These are phyloP conservation scores for Lepidurus arcticus DNA, from an alignment of 1,140 invertebrate species.

Conservation along the genomic window DNA sequence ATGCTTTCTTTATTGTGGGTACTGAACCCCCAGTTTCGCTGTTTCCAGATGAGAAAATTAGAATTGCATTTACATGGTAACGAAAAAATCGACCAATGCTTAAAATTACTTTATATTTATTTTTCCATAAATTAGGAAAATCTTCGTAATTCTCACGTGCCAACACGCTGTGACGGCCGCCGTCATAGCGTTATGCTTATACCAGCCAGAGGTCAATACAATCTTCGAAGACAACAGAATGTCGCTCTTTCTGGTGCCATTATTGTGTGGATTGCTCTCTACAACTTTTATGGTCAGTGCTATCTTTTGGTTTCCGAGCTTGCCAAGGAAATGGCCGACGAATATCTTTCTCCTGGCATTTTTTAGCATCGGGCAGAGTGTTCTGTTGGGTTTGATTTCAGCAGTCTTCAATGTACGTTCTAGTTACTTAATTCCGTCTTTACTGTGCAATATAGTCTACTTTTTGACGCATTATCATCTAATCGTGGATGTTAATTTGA, in stretches of 20 bases:
- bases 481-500: neutral
- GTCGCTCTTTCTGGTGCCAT: conserved; percentile 41
- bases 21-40: neutral
- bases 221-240: conserved; percentile 38
- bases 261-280: conserved; percentile 41
- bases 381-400: conserved; percentile 60
- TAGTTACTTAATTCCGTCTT: conserved; percentile 29
- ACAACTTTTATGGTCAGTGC: conserved; percentile 42
- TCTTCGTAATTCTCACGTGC: conserved; percentile 51
- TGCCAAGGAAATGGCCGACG: conserved; percentile 47
- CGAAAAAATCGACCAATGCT: neutral
- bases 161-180: conserved; percentile 51
- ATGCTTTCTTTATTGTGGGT: no score
- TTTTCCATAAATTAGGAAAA: conserved; percentile 43
- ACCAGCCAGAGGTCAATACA: conserved; percentile 44
- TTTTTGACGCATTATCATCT: conserved; percentile 17
- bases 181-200: conserved; percentile 50
- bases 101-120: neutral
- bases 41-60: conserved; percentile 32
- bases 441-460: conserved; percentile 21
- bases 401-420: conserved; percentile 9
- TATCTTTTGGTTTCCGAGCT: conserved; percentile 50
- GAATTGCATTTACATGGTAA: conserved; percentile 32
- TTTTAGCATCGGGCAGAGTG: conserved; percentile 60
- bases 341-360: conserved; percentile 51